These are phyloP conservation scores for Atlantisia rogersi DNA, from an alignment of 2,113 vertebrate genomes.

Conservation along the genomic window DNA sequence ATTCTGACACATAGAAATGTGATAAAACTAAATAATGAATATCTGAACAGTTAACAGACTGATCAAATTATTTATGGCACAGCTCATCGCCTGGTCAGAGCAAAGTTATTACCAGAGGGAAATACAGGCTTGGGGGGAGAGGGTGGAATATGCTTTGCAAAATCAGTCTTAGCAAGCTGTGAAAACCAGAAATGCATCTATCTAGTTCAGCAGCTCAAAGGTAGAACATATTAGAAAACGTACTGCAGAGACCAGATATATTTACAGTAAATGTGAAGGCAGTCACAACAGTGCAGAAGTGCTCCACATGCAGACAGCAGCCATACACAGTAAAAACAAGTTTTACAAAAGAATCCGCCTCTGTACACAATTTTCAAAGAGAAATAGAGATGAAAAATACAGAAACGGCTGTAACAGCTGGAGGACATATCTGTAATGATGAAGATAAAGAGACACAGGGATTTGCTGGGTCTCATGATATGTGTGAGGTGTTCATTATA, in stretches of 20 bases:
- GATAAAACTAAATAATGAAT: background rate
- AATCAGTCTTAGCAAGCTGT: background rate
- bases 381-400: background rate
- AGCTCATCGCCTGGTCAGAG: background rate
- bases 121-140: background rate
- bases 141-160: background rate
- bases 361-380: background rate
- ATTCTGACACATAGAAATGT: background rate
- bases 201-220: background rate
- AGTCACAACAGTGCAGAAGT: background rate
- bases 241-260: background rate
- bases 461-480: background rate
- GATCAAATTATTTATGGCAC: background rate
- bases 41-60: background rate
- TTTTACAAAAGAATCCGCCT: background rate
- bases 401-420: background rate
- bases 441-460: background rate
- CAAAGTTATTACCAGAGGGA: background rate
- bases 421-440: background rate
- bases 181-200: background rate
- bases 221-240: background rate
- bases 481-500: background rate
- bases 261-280: background rate
- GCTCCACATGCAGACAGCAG: background rate
- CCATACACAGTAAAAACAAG: background rate